Base-by-base conservation (phyloP, 2,888 invertebrate genomes). In the Theodoxus fluviatilis region DNA sequence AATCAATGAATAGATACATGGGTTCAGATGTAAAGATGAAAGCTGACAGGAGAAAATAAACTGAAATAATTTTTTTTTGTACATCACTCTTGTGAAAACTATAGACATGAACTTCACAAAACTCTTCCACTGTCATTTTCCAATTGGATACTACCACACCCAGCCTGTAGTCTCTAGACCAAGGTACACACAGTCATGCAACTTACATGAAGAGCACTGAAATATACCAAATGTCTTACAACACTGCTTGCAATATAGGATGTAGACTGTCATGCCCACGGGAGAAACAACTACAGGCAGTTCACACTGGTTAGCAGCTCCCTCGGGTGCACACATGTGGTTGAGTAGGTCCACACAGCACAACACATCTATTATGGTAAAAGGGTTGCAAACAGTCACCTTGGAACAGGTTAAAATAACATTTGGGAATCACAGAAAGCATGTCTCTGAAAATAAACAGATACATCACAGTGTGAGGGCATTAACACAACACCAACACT, bases 341-440 rank as follows among this genome's bases (percentile, higher is more conserved):
- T n/a, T n/a, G n/a, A n/a, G n/a, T n/a, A n/a, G n/a, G n/a, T n/a
- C 59, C 33, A 31, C 33, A 59, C 25, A 59, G 59, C 59, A 59
- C 28, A 6, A 59, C 33, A 31, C 31, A 59, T n/a, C 22, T n/a
- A 35, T 63, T 22, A 37, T 22, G n/a, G 22, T 18, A 33, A 31
- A 63, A 33, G 37, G n/a, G n/a, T 59, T 18, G 37, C 35, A 28
- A 35, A 63, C 35, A 35, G 31, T 37, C 37, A 63, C 63, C 63
- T n/a, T n/a, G n/a, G n/a, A n/a, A n/a, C n/a, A n/a, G n/a, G n/a
- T n/a, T n/a, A n/a, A n/a, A n/a, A n/a, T n/a, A n/a, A n/a, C n/a
- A n/a, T n/a, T n/a, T n/a, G n/a, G n/a, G n/a, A 47, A 66, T 49
- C 66, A 49, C 22, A 66, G 15, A 66, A 31, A 66, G 49, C 33